Conservation (phyloP, 2,888 invertebrate genomes). For the Tetragnatha montana region DNA sequence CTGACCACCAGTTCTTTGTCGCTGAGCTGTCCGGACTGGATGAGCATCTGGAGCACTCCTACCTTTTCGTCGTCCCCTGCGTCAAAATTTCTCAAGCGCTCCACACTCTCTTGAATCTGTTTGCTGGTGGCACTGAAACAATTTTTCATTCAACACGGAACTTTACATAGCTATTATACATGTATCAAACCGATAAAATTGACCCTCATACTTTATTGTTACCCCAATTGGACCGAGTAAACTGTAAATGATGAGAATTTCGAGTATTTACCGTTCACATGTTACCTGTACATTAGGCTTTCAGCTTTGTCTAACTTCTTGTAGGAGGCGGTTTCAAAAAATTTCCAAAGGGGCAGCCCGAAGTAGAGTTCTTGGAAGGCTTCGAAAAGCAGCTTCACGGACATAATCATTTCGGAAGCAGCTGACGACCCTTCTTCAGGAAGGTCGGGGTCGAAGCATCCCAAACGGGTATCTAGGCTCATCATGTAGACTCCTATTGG, state of each 20-base stretch:
- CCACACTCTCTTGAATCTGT: slow-evolving; percentile 32
- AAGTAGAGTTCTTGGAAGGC: slow-evolving; percentile 74
- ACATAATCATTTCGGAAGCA: slow-evolving; percentile 74
- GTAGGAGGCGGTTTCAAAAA: slow-evolving; percentile 72
- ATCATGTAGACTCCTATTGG: slow-evolving; percentile 74
- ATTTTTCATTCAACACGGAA: too few relatives aligned
- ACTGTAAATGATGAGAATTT: too few relatives aligned
- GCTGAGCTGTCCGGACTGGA: slow-evolving; percentile 63
- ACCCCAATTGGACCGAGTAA: not conserved
- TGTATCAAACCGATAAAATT: not conserved
- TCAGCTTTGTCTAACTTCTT: slow-evolving; percentile 72
- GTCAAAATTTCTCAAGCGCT: slow-evolving; percentile 4
- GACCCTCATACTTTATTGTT: not conserved
- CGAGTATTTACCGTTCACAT: not conserved
- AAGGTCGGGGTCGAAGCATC: slow-evolving; percentile 73
- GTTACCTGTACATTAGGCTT: slow-evolving; percentile 72
- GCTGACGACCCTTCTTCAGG: slow-evolving; percentile 68
- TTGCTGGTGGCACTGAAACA: slow-evolving; percentile 42
- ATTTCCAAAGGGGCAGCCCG: slow-evolving; percentile 74
- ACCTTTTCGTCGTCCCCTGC: slow-evolving; percentile 19
- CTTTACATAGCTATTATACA: too few relatives aligned
- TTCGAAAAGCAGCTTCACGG: slow-evolving; percentile 74
- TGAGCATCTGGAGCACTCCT: slow-evolving; percentile 72
- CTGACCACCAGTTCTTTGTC: slow-evolving; percentile 72
- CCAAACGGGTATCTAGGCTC: slow-evolving; percentile 75